Percentiles rank a stretch among this genome's conserved stretches.
These are phyloP conservation scores for Brenthis daphne DNA, from an alignment of 2,888 invertebrate species.

Conservation along the genomic window DNA sequence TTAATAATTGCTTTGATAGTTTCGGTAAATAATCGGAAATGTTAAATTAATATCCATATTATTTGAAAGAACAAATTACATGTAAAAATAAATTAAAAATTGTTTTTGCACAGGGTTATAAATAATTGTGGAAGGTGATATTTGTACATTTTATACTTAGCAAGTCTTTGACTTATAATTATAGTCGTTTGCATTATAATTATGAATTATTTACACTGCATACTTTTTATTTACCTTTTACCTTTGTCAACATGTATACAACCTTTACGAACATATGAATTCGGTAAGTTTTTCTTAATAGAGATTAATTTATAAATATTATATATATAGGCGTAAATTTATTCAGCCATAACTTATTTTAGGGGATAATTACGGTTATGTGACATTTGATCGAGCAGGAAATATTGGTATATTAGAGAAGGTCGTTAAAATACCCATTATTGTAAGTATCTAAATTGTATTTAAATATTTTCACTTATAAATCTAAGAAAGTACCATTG, in stretches of 20 bases:
- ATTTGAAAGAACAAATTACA: conserved; percentile 1
- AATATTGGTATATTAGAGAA: conserved; percentile 30
- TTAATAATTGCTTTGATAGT: too few relatives aligned
- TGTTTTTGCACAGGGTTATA: background rate
- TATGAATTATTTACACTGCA: background rate
- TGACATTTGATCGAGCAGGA: conserved; percentile 26
- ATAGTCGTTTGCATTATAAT: conserved; percentile 5
- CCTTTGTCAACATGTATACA: background rate
- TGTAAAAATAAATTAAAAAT: conserved; percentile 17
- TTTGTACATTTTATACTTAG: too few relatives aligned
- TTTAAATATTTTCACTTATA: background rate
- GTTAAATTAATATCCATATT: too few relatives aligned
- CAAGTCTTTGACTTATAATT: too few relatives aligned
- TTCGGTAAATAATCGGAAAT: too few relatives aligned
- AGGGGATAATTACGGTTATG: conserved; percentile 26
- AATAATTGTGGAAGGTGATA: background rate
- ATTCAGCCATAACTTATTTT: background rate
- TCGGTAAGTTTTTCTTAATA: conserved; percentile 7
- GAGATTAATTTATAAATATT: too few relatives aligned
- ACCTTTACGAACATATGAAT: conserved; percentile 4
- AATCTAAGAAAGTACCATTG: background rate
- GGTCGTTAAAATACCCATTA: conserved; percentile 27
- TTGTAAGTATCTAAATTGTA: conserved; percentile 26
- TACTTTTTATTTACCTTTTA: conserved; percentile 6
- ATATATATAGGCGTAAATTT: too few relatives aligned